phyloP scores from a whole-genome alignment of 2,888 invertebrate genomes.

The Cephalotes varians region DNA sequence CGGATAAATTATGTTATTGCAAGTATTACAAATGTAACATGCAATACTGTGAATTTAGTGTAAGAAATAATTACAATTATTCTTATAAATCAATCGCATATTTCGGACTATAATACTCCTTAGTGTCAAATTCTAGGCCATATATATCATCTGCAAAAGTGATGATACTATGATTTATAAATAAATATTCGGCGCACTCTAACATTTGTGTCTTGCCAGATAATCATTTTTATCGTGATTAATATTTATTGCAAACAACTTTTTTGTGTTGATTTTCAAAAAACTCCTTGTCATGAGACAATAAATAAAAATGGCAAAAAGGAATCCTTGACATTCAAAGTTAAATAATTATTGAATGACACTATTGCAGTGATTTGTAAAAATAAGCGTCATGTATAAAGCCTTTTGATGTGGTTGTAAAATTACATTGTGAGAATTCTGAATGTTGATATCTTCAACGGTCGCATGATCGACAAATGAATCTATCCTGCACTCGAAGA shows the following conservation, averaged over 20 bases:
- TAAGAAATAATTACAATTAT: not conserved
- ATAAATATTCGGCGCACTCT: constrained; percentile 36
- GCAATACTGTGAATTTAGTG: not conserved
- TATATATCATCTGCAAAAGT: constrained; percentile 58
- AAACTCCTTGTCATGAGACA: not conserved
- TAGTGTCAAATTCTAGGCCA: constrained; percentile 1
- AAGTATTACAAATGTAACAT: not conserved
- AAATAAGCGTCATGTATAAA: not conserved
- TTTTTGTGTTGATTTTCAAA: not conserved
- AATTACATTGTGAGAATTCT: not conserved
- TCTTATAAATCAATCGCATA: not conserved
- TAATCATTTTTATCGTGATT: constrained; percentile 40
- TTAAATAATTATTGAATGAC: not conserved
- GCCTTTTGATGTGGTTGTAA: not conserved
- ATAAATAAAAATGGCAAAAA: not conserved
- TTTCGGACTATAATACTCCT: not conserved
- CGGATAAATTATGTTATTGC: not conserved
- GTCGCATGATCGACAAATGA: not conserved
- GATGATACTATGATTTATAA: constrained; percentile 60
- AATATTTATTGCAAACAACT: not conserved
- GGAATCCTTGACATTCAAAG: no score
- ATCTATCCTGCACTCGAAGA: not conserved
- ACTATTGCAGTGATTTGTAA: not conserved
- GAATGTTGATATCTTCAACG: not conserved
- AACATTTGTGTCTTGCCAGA: constrained; percentile 21